A percentile compares a stretch with the other conserved stretches of the same genome.
Evolutionary conservation across 1,140 invertebrate genomes (phyloP).

Genomic region (Bicyclus anynana): DNA sequence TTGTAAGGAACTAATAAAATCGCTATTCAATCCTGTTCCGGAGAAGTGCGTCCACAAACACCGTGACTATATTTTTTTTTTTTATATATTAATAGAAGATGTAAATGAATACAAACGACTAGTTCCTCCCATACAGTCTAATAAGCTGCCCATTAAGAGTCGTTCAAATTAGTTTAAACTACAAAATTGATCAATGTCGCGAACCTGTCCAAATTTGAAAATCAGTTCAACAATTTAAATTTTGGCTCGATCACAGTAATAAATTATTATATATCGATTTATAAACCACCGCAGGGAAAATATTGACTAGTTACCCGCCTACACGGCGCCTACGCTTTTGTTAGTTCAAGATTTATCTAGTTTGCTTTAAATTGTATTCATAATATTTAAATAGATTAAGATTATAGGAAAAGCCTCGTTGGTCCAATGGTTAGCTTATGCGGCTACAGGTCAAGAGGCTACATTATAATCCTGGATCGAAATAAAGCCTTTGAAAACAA

Average conservation of each 20-base stretch:
- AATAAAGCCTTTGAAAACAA: too few species aligned
- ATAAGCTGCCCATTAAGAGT: background rate
- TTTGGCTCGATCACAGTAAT: background rate
- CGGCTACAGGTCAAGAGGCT: too few species aligned
- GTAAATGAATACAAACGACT: too few species aligned
- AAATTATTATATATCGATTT: background rate
- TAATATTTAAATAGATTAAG: background rate
- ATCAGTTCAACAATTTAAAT: background rate
- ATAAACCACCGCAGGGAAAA: background rate
- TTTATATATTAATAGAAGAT: too few species aligned
- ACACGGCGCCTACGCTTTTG: background rate
- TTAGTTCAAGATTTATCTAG: background rate
- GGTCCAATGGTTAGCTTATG: too few species aligned
- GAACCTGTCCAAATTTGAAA: background rate
- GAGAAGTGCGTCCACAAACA: too few species aligned
- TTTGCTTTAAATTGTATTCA: background rate
- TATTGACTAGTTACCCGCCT: background rate
- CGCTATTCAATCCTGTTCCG: too few species aligned
- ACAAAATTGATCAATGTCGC: background rate
- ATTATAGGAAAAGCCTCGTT: background rate
- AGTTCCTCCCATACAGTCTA: too few species aligned
- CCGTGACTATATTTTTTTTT: too few species aligned
- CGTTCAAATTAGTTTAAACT: background rate
- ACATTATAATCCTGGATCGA: too few species aligned
- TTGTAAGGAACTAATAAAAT: too few species aligned